These are phyloP conservation scores for Lycia hirtaria DNA, from an alignment of 2,888 invertebrate species.

Conservation along the genomic window DNA sequence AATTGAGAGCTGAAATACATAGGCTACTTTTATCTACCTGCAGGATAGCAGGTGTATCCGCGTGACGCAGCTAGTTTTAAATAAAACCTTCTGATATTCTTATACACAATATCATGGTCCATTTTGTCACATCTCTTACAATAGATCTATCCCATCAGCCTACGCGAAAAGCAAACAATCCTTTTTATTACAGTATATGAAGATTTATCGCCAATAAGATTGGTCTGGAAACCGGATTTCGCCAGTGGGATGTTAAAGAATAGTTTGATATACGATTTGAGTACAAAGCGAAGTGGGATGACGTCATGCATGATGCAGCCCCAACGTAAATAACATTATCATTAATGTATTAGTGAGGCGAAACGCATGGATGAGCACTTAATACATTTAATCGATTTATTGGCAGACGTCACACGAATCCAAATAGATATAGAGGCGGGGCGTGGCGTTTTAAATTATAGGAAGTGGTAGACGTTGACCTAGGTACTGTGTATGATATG, in stretches of 20 bases:
- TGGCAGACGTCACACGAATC: slow-evolving; percentile 17
- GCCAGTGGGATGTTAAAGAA: background rate
- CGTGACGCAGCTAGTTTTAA: no score
- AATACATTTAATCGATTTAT: slow-evolving; percentile 24
- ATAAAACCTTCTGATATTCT: no score
- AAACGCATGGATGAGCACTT: slow-evolving; percentile 9
- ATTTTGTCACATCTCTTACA: background rate
- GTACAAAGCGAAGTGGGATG: slow-evolving; percentile 4
- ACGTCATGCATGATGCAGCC: slow-evolving; percentile 23
- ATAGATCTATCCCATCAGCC: background rate
- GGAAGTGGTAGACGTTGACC: no score
- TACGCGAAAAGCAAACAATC: background rate
- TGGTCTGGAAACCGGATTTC: background rate
- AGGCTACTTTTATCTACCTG: no score
- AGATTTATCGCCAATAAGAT: background rate
- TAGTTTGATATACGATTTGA: background rate
- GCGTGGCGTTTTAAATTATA: no score
- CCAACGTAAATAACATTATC: slow-evolving; percentile 22
- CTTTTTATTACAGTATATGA: background rate
- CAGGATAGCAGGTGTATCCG: no score
- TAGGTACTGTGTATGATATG: no score
- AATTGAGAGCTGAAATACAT: no score
- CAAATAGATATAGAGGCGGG: slow-evolving; percentile 21
- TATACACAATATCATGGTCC: no score
- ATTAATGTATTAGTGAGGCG: slow-evolving; percentile 6